Evolutionary conservation across 2,888 invertebrate genomes (phyloP), one percentile per base, ranked within the genome.

Genomic region (Lysandra coridon): DNA sequence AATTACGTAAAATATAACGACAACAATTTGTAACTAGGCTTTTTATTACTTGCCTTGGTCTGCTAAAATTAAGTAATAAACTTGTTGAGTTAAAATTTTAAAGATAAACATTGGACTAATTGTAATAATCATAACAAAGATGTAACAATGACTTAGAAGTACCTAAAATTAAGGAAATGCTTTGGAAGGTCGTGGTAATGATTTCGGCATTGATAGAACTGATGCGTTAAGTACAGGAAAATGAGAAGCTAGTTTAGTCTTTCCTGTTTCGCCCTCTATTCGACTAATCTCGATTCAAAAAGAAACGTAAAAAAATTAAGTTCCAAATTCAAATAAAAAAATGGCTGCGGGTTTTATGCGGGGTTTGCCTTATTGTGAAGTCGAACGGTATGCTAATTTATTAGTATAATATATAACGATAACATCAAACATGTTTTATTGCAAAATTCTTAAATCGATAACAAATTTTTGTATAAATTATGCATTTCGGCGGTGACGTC

Each of bases 171-270:
- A 30, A 76, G 76, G 76, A 76, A 76, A 76, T 76, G 76, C 53
- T 76, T 44, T 57, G 76, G 33, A 74, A 79, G 74, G 74, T 44
- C 79, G 60, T 60, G n/a, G 37, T 62, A 74, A 79, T 74, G 53
- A 73, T 79, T 79, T 74, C 44, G 79, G 57, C 79, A 79, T 79
- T 79, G 74, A 74, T 57, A 37, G 6, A 76, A 44, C 49, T 76
- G 33, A 76, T 69, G 69, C 69, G 69, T 69, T 69, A 69, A 17
- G 23, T 53, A 49, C 53, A 57, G 53, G 76, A 78, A 69, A 80
- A 76, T 74, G n/a, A 74, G n/a, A 12, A 77, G 4, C 62, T 30
- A 17, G 23, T 44, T 49, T n/a, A 40, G n/a, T 44, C 23, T 74
- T 74, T 74, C 74, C 74, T 74, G 74, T 74, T 44, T 30, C 14